Evolutionary conservation across 2,888 invertebrate genomes (phyloP), one percentile per base, ranked within the genome.

Genomic region (Hipparchia sbordonii): DNA sequence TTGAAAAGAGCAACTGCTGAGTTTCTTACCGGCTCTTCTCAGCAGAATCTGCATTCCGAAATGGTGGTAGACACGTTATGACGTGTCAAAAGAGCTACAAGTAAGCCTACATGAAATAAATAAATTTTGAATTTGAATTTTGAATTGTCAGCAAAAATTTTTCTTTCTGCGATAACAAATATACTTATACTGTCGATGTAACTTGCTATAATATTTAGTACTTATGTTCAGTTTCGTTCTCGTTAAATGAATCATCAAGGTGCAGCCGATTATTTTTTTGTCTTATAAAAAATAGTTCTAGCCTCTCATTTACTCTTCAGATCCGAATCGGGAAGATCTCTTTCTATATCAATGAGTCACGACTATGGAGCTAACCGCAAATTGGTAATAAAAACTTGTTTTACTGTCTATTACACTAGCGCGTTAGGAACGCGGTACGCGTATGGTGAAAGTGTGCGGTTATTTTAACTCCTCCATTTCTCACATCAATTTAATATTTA

Each of bases 331-430:
- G 76, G 76, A 77, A 78, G 77, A 72, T 73, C 61, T 75, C 74
- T 76, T 74, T 79, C 75, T 72, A 75, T 77, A 79, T 74, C 72
- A 77, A 76, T 90, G 90, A 90, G 80, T 90, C 90, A 90, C 83
- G 82, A 79, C 74, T 72, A 75, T 78, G 79, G 81, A 82, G 79
- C 82, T 82, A 86, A 89, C 87, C 87, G 85, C 88, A 86, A 86
- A 86, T 83, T 81, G 81, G 81, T 79, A 79, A 80, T 81, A 80
- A 81, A 81, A 85, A 86, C 84, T 85, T 79, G 87, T 87, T 89
- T 85, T 79, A 86, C 85, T 79, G 77, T 70, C 56, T 70, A 48
- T 74, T 68, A 70, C n/a, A 72, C 57, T 74, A 48, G 67, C 62
- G 67, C 48, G 9, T 67, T 45, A 69, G 2, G 23, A 57, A 59